phyloP scores from a whole-genome alignment of 2,888 invertebrate species.

The Tyria jacobaeae region DNA sequence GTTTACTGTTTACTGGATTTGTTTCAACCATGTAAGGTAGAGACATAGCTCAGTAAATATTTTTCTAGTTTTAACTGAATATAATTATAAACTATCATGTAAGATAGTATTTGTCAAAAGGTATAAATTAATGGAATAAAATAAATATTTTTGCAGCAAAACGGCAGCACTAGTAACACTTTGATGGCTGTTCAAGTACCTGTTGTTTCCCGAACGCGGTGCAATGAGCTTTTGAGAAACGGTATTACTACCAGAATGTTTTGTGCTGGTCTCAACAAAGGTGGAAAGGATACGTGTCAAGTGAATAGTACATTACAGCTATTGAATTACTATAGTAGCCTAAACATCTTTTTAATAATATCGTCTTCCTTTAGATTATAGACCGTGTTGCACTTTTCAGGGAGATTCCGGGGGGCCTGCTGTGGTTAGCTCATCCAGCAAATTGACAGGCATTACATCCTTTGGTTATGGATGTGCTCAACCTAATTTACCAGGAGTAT shows the following conservation, averaged over 20 bases:
- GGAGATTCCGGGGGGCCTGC: constrained; percentile 59
- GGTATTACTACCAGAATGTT: constrained; percentile 84
- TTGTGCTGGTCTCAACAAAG: constrained; percentile 86
- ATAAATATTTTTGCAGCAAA: constrained; percentile 15
- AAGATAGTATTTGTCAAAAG: neutral
- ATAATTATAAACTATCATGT: neutral
- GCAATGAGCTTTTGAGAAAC: constrained; percentile 74
- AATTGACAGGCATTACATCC: constrained; percentile 58
- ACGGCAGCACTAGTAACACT: constrained; percentile 7
- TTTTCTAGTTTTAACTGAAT: neutral
- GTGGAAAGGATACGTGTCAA: constrained; percentile 82
- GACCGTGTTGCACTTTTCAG: constrained; percentile 12
- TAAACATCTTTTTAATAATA: no score
- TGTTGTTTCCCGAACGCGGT: constrained; percentile 54
- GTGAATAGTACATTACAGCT: constrained; percentile 52
- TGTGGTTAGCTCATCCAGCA: constrained; percentile 32
- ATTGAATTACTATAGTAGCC: no score
- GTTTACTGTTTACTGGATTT: no score
- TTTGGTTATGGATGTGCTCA: constrained; percentile 61
- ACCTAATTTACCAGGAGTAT: constrained; percentile 57
- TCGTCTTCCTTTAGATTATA: no score
- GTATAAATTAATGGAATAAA: neutral
- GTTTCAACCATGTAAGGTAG: no score
- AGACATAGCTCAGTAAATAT: no score
- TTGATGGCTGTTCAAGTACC: constrained; percentile 33